A percentile compares a stretch with the other conserved stretches of the same genome.
These are phyloP conservation scores for Acrossocheilus fasciatus DNA, from an alignment of 2,797 vertebrate genomes.

Conservation along the genomic window DNA sequence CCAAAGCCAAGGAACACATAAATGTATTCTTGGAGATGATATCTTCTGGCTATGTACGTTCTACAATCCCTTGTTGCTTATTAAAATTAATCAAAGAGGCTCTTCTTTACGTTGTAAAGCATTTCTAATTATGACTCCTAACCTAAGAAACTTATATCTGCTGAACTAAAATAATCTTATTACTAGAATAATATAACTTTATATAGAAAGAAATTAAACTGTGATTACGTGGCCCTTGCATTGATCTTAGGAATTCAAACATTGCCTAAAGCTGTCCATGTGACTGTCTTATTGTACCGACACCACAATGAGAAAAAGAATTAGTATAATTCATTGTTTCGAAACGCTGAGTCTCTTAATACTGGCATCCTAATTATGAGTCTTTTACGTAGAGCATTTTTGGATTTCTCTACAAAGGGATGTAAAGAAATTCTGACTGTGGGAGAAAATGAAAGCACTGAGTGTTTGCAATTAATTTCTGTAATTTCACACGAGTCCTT, in stretches of 20 bases:
- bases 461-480: constrained; percentile 76
- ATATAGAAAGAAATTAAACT: constrained; percentile 43
- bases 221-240: constrained; percentile 30
- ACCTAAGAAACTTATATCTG: constrained; percentile 16
- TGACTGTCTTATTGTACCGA: constrained; percentile 54
- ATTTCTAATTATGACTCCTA: constrained; percentile 48
- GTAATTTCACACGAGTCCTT: constrained; percentile 74
- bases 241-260: constrained; percentile 55
- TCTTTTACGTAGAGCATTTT: constrained; percentile 67
- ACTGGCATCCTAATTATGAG: constrained; percentile 68
- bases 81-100: constrained; percentile 47
- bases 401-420: constrained; percentile 65
- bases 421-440: constrained; percentile 70
- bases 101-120: constrained; percentile 26
- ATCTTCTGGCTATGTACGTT: constrained; percentile 36
- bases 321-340: constrained; percentile 62
- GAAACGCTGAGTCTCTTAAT: constrained; percentile 64
- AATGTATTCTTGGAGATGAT: constrained; percentile 30
- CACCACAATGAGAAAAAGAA: constrained; percentile 48
- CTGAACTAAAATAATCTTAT: constrained; percentile 38
- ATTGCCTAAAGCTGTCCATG: constrained; percentile 53
- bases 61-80: constrained; percentile 24
- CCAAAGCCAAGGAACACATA: constrained; percentile 1
- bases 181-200: constrained; percentile 47
- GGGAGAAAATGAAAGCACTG: constrained; percentile 63